These are phyloP conservation scores for Xerus inauris DNA, from an alignment of 2,113 vertebrate species.

Conservation along the genomic window DNA sequence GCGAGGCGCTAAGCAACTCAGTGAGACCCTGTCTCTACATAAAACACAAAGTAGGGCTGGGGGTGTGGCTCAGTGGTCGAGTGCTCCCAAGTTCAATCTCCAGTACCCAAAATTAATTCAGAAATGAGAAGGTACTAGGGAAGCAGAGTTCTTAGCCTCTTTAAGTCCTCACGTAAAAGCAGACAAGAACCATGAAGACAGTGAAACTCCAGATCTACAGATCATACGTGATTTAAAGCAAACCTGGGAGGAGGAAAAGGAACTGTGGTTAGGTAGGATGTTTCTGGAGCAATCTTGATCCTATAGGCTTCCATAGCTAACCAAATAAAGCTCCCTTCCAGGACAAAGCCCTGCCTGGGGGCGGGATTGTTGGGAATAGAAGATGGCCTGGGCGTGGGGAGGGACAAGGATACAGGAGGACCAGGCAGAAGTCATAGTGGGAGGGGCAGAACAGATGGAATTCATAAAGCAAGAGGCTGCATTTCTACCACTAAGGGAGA, in stretches of 20 bases:
- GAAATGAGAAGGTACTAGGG: background rate
- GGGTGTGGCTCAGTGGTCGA: no score
- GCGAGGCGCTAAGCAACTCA: no score
- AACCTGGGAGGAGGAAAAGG: background rate
- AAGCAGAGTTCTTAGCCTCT: background rate
- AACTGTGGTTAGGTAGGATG: background rate
- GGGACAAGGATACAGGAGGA: background rate
- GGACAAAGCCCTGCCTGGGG: background rate
- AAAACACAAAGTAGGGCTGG: no score
- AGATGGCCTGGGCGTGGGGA: background rate
- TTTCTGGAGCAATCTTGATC: background rate
- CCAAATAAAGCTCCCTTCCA: background rate
- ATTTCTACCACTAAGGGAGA: background rate
- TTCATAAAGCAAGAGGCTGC: background rate
- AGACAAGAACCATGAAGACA: background rate
- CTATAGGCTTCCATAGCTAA: background rate
- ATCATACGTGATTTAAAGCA: background rate
- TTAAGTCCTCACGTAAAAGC: background rate
- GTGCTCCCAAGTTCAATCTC: no score
- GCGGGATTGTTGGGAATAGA: background rate
- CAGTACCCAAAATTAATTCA: background rate
- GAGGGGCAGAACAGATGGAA: background rate
- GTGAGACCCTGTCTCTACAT: no score
- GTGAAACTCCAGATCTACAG: background rate
- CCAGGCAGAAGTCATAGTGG: background rate